Percentiles rank a stretch among this genome's conserved stretches.
Evolutionary conservation across 2,113 vertebrate species (phyloP).

Genomic region (Rhagologus leucostigma): DNA sequence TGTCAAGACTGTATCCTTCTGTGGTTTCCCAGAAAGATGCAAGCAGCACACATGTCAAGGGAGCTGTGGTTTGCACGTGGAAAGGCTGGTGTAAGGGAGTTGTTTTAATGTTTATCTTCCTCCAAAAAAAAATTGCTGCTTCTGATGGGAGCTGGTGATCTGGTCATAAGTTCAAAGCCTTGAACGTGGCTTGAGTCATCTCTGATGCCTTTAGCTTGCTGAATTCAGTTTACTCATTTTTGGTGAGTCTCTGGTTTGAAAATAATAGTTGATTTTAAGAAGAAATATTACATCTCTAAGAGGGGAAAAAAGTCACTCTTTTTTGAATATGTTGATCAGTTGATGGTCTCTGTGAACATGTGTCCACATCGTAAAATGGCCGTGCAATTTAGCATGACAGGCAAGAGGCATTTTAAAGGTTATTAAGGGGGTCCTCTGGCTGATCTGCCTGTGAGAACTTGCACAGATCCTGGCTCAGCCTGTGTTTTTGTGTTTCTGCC

Average conservation of each 20-base stretch:
- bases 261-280: not conserved
- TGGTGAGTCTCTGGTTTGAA: not conserved
- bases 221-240: not conserved
- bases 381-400: not conserved
- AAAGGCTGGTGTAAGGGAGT: not conserved
- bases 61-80: not conserved
- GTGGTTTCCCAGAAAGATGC: not conserved
- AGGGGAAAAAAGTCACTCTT: not conserved
- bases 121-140: not conserved
- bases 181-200: not conserved
- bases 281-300: not conserved
- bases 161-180: not conserved
- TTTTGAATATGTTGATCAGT: not conserved
- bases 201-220: fast-evolving
- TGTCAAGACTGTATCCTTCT: not conserved
- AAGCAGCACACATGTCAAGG: not conserved
- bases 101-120: not conserved
- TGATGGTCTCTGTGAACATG: not conserved
- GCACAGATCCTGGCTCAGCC: not conserved
- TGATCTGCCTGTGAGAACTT: not conserved
- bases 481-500: not conserved
- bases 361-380: not conserved
- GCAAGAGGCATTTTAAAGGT: not conserved
- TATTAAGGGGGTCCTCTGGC: not conserved
- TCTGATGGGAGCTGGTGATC: not conserved